phyloP scores from a whole-genome alignment of 2,888 invertebrate genomes.

The Euproctis similis region DNA sequence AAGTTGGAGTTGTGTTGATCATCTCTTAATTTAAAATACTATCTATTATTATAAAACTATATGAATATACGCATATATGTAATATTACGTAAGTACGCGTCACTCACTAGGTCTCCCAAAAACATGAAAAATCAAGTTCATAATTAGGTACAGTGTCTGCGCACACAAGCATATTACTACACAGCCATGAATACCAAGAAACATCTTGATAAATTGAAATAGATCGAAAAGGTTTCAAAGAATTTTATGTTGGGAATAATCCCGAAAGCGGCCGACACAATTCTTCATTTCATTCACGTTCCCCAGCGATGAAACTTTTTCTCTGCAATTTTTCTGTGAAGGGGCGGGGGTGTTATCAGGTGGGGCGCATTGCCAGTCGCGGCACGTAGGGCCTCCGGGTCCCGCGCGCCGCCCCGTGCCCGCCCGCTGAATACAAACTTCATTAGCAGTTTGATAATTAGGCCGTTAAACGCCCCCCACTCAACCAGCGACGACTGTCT shows the following conservation, averaged over 20 bases:
- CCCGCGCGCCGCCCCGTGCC: slow-evolving; percentile 48
- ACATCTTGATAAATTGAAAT: slow-evolving; percentile 61
- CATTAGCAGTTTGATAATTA: slow-evolving; percentile 77
- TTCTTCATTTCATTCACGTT: slow-evolving; percentile 76
- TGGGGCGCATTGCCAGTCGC: slow-evolving; percentile 67
- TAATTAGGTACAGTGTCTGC: too few relatives aligned
- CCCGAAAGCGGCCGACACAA: slow-evolving; percentile 69
- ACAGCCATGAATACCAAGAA: slow-evolving; percentile 1
- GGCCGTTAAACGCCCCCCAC: slow-evolving; percentile 73
- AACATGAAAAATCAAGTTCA: too few relatives aligned
- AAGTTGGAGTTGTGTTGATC: too few relatives aligned
- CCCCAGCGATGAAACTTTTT: slow-evolving; percentile 75
- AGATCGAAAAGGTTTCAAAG: slow-evolving; percentile 63
- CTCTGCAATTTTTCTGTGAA: slow-evolving; percentile 74
- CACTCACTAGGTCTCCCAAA: too few relatives aligned
- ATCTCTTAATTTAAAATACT: too few relatives aligned
- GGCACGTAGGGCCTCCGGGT: slow-evolving; percentile 61
- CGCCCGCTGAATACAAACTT: slow-evolving; percentile 75
- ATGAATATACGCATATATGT: too few relatives aligned
- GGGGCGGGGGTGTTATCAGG: slow-evolving; percentile 71
- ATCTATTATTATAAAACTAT: too few relatives aligned
- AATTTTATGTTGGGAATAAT: slow-evolving; percentile 68
- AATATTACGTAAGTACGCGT: too few relatives aligned
- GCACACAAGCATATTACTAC: too few relatives aligned
- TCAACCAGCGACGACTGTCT: slow-evolving; percentile 52